Base-by-base conservation (phyloP, 2,113 vertebrate genomes). In the Zosterops borbonicus region DNA sequence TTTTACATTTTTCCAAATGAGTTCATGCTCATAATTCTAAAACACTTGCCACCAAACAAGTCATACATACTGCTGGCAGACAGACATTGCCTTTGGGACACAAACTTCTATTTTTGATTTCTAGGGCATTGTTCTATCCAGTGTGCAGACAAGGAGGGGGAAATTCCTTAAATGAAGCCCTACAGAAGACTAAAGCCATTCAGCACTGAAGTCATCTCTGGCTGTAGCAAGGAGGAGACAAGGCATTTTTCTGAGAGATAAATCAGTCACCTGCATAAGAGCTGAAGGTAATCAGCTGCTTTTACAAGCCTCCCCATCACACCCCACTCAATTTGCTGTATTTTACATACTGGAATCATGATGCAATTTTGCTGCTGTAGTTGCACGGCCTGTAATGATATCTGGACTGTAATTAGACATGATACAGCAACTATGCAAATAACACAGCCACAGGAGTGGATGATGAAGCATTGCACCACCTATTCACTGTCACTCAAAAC, bases 21-120 rank as follows among this genome's bases (percentile, higher is more conserved):
- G 44, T 86, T 95, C 88, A 77, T 11, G 71, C 60, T 94, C 91
- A 91, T 63, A 91, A 60, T 77, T 93, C 86, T 81, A 58, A 88
- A 90, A 60, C 59, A 65, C 74, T 93, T 85, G 71, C 90, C 94
- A 94, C 94, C 76, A 90, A 95, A 90, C 71, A 85, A 90, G 85
- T 86, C 75, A 83, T 75, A 88, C 68, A 64, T 31, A 64, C 64
- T 92, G 62, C 86, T 96, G 83, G 85, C 93, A 96, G 85, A 93
- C 71, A 95, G 56, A 81, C 69, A 33, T 9, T 81, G 88, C 92
- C 94, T 94, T 71, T 90, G 69, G 90, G 94, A 93, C 62, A 64
- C 42, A 60, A 89, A 77, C 18, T 95, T 95, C 94, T 96, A 96
- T 96, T 97, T 96, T 95, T 94, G 91, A 75, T 96, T 94, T 95